These are phyloP conservation scores for Adelosebastes latens DNA, from an alignment of 2,797 vertebrate species.

Conservation along the genomic window DNA sequence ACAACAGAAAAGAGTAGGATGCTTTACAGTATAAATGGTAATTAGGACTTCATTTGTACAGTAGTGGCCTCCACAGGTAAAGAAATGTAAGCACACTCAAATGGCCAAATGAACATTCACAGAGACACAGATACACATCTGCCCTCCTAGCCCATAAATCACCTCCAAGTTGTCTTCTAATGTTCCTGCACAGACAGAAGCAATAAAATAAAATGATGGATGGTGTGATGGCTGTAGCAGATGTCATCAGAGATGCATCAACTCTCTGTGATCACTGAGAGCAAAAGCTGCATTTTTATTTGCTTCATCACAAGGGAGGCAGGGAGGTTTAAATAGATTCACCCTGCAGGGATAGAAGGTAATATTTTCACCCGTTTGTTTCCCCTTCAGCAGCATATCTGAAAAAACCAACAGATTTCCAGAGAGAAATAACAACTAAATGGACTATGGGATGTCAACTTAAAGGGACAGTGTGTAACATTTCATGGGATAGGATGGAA, in stretches of 20 bases:
- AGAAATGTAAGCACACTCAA: neutral
- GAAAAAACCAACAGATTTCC: neutral
- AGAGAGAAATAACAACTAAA: neutral
- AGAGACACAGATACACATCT: neutral
- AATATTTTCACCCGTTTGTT: constrained; percentile 13
- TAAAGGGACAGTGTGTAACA: no score
- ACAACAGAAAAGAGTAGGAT: no score
- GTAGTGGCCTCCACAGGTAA: constrained; percentile 1
- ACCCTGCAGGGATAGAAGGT: neutral
- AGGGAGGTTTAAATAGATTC: neutral
- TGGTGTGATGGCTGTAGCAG: constrained; percentile 12
- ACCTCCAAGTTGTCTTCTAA: neutral
- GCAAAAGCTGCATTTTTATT: constrained; percentile 26
- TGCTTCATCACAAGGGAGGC: neutral
- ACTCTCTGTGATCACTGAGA: constrained; percentile 15
- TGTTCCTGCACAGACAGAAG: neutral
- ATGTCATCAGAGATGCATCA: constrained; percentile 34
- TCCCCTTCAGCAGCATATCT: neutral
- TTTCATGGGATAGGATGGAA: no score
- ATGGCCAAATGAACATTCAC: neutral
- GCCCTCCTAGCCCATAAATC: constrained; percentile 10
- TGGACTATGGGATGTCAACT: neutral
- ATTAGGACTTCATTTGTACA: neutral
- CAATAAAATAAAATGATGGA: constrained; percentile 25
- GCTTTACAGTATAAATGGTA: neutral